Percentiles rank a stretch among this genome's conserved stretches.
Evolutionary conservation across 2,888 invertebrate genomes (phyloP).

Genomic region (Agelastica alni): DNA sequence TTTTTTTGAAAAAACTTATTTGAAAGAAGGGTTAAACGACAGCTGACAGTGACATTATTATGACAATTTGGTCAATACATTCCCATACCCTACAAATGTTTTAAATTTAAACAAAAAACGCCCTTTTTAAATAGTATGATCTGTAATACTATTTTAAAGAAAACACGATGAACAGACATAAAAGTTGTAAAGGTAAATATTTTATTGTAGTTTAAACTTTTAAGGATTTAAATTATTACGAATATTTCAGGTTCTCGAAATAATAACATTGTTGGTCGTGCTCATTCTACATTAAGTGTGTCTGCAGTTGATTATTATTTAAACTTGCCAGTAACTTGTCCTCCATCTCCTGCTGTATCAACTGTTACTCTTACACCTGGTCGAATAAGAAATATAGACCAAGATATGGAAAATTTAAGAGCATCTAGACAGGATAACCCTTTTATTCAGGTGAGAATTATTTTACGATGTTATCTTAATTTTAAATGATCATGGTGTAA

Average conservation of each 20-base stretch:
- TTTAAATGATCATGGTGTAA: too few relatives aligned
- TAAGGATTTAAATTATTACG: neutral
- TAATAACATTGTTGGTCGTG: slow-evolving; percentile 47
- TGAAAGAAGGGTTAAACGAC: too few relatives aligned
- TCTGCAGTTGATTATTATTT: slow-evolving; percentile 54
- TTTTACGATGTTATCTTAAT: too few relatives aligned
- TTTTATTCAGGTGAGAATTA: slow-evolving; percentile 69
- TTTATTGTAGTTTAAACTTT: neutral
- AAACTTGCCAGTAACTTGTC: slow-evolving; percentile 50
- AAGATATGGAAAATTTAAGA: slow-evolving; percentile 82
- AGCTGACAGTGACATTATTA: neutral
- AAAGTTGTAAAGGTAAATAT: slow-evolving; percentile 25
- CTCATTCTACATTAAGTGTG: slow-evolving; percentile 54
- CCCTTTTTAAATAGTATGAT: slow-evolving; percentile 9
- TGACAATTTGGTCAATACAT: slow-evolving; percentile 19
- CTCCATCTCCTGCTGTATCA: slow-evolving; percentile 64
- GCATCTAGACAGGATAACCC: slow-evolving; percentile 84
- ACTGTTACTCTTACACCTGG: slow-evolving; percentile 74
- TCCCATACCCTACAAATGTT: slow-evolving; percentile 2
- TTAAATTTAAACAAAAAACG: slow-evolving; percentile 6
- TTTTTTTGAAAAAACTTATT: too few relatives aligned
- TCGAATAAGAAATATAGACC: slow-evolving; percentile 76
- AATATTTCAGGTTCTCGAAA: slow-evolving; percentile 33
- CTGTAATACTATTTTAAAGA: neutral
- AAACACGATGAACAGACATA: slow-evolving; percentile 27